Evolutionary conservation across 2,113 vertebrate genomes (phyloP).

Genomic region (Paratilapia polleni): DNA sequence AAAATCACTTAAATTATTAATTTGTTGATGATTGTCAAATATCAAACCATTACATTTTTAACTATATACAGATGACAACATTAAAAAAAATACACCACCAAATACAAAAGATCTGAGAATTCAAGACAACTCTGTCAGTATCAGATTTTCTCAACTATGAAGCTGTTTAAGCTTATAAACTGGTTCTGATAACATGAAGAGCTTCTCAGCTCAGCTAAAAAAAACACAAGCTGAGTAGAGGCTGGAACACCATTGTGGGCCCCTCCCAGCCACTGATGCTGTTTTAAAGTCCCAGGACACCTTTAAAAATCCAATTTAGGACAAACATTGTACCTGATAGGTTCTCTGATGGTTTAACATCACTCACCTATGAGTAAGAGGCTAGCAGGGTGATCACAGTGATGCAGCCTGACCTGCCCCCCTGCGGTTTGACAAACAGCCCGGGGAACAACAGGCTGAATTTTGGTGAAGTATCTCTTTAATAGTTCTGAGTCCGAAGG

Average conservation of each 20-base stretch:
- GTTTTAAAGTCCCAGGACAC: background rate
- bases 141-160: background rate
- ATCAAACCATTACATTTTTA: background rate
- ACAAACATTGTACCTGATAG: background rate
- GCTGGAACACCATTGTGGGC: background rate
- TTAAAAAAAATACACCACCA: background rate
- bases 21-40: background rate
- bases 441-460: background rate
- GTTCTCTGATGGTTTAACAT: constrained; percentile 8
- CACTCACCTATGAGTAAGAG: constrained; percentile 31
- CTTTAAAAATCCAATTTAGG: constrained; percentile 10
- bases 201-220: background rate
- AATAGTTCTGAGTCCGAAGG: constrained; percentile 20
- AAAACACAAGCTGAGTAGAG: too few species aligned
- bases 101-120: background rate
- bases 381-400: constrained; percentile 20
- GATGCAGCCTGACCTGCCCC: constrained; percentile 15
- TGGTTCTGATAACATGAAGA: background rate
- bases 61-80: background rate
- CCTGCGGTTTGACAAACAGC: constrained; percentile 25
- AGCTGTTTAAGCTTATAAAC: background rate
- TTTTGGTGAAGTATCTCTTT: constrained; percentile 46
- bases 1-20: background rate
- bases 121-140: background rate
- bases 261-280: background rate